A percentile compares a stretch with the other conserved stretches of the same genome.
These are phyloP conservation scores for Excalfactoria chinensis DNA, from an alignment of 2,113 vertebrate species.

Conservation along the genomic window DNA sequence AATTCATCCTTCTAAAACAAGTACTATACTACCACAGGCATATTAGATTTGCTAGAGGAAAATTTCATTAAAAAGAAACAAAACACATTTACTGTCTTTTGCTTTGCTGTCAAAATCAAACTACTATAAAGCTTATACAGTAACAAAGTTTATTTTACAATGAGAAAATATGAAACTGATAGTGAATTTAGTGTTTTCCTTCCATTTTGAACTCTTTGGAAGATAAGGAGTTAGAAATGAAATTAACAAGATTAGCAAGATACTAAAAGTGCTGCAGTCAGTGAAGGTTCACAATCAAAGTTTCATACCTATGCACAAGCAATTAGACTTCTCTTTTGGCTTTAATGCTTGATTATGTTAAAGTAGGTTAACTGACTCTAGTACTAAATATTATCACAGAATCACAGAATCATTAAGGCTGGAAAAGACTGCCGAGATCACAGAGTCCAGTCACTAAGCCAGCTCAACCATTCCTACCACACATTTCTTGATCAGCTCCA, in stretches of 20 bases:
- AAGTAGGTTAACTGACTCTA: not conserved
- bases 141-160: not conserved
- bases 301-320: accelerated
- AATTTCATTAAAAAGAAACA: not conserved
- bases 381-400: not conserved
- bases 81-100: not conserved
- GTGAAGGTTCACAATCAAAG: not conserved
- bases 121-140: not conserved
- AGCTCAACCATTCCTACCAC: too few species aligned
- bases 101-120: slow-evolving; percentile 8
- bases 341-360: not conserved
- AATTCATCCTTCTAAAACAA: not conserved
- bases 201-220: not conserved
- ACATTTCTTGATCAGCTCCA: too few species aligned
- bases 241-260: not conserved
- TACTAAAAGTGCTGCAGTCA: not conserved
- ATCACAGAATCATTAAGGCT: too few species aligned
- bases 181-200: not conserved
- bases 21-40: not conserved
- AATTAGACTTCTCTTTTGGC: not conserved
- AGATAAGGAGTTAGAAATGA: not conserved
- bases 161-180: not conserved
- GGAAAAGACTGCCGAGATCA: too few species aligned
- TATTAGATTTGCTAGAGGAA: slow-evolving; percentile 10
- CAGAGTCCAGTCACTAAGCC: too few species aligned